Conservation (phyloP, 2,113 vertebrate genomes). For the Tichodroma muraria region DNA sequence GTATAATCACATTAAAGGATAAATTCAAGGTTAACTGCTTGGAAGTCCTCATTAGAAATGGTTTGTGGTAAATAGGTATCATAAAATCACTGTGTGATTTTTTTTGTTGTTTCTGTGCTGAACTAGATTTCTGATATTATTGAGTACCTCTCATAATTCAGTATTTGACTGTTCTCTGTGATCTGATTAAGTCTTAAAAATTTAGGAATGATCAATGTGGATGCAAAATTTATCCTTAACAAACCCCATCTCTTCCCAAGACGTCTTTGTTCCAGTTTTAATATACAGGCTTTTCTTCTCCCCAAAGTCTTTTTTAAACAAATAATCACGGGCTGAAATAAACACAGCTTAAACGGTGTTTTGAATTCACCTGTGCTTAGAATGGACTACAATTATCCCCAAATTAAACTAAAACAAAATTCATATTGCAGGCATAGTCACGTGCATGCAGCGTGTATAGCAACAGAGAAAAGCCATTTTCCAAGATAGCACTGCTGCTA, state of each 20-base stretch:
- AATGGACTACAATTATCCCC: background rate
- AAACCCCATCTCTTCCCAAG: background rate
- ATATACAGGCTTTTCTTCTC: background rate
- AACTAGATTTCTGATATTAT: background rate
- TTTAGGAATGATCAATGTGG: background rate
- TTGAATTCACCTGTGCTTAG: background rate
- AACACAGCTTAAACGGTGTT: background rate
- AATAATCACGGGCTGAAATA: background rate
- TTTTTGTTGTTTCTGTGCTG: background rate
- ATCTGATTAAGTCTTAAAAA: background rate
- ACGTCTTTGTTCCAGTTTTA: background rate
- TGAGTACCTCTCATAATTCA: background rate
- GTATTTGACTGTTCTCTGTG: background rate
- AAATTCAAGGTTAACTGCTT: background rate
- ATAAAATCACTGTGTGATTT: background rate
- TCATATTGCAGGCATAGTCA: background rate
- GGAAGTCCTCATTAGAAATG: background rate
- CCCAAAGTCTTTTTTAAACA: background rate
- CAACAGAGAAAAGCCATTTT: background rate
- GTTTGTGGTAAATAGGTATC: background rate
- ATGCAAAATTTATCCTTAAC: background rate
- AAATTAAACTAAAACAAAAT: background rate
- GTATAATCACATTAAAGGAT: background rate
- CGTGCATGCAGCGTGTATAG: rapidly evolving
- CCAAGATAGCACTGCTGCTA: background rate